Percentiles rank a stretch among this genome's conserved stretches.
These are phyloP conservation scores for Fregata magnificens DNA, from an alignment of 2,113 vertebrate species.

Conservation along the genomic window DNA sequence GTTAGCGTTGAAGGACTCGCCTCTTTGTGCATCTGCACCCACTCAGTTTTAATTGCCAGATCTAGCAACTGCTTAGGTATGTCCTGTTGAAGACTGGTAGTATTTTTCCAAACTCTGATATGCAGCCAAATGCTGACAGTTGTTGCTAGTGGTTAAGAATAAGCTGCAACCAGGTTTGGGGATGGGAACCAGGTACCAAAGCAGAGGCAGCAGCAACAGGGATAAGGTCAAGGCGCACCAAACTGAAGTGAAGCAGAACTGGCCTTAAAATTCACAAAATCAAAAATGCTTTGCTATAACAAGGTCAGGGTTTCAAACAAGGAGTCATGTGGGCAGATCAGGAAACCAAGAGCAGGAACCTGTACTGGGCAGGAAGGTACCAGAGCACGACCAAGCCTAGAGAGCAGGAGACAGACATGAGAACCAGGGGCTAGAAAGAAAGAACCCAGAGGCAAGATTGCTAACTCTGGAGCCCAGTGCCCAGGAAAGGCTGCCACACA, in stretches of 20 bases:
- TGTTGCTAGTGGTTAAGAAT: neutral
- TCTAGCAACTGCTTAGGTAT: neutral
- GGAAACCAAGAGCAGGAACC: neutral
- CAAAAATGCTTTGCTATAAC: neutral
- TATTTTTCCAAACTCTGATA: neutral
- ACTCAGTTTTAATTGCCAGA: neutral
- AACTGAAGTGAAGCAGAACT: neutral
- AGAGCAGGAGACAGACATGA: neutral
- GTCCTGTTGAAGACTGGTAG: neutral
- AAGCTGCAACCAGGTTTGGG: neutral
- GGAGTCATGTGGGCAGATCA: neutral
- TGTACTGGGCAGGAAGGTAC: neutral
- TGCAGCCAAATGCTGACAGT: neutral
- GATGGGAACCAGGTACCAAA: neutral
- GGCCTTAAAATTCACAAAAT: neutral
- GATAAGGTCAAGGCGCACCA: neutral
- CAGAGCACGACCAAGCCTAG: neutral
- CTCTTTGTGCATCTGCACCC: neutral
- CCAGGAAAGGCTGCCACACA: neutral
- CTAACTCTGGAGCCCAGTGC: neutral
- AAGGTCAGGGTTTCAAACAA: neutral
- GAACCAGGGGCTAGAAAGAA: neutral
- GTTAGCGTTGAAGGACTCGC: neutral
- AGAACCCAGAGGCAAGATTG: neutral
- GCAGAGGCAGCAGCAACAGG: neutral